Evolutionary conservation across 2,888 invertebrate genomes (phyloP).

Genomic region (Dugesia japonica): DNA sequence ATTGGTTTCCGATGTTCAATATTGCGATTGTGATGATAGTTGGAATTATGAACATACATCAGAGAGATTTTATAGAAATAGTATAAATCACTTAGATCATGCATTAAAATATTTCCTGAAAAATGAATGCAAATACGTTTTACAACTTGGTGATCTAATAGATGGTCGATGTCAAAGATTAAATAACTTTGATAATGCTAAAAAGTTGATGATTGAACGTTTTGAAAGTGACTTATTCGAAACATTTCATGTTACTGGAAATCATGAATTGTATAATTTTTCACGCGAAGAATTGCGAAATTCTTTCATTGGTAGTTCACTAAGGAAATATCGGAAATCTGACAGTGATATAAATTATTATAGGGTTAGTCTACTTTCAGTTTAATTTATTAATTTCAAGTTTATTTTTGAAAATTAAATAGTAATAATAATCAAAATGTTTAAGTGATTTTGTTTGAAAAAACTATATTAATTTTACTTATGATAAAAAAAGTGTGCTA

Average conservation of each 20-base stretch:
- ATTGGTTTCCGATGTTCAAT: conserved; percentile 47
- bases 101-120: conserved; percentile 38
- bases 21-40: conserved; percentile 46
- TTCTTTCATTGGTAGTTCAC: conserved; percentile 9
- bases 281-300: conserved; percentile 38
- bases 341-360: conserved; percentile 39
- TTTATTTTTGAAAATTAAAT: too few species aligned
- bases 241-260: conserved; percentile 43
- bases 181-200: conserved; percentile 38
- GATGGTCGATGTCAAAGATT: conserved; percentile 42
- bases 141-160: conserved; percentile 48
- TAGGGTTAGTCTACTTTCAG: conserved; percentile 36
- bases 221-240: conserved; percentile 38
- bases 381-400: too few species aligned
- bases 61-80: conserved; percentile 43
- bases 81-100: conserved; percentile 40
- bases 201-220: conserved; percentile 39
- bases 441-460: too few species aligned
- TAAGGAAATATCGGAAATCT: conserved; percentile 30
- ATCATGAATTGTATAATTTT: conserved; percentile 49
- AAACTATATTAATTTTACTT: too few species aligned
- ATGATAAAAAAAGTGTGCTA: too few species aligned
- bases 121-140: conserved; percentile 39
- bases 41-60: conserved; percentile 41
- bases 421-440: too few species aligned